Percentiles rank a stretch among this genome's conserved stretches.
Evolutionary conservation across 2,797 vertebrate genomes (phyloP).

Genomic region (Periparus ater): DNA sequence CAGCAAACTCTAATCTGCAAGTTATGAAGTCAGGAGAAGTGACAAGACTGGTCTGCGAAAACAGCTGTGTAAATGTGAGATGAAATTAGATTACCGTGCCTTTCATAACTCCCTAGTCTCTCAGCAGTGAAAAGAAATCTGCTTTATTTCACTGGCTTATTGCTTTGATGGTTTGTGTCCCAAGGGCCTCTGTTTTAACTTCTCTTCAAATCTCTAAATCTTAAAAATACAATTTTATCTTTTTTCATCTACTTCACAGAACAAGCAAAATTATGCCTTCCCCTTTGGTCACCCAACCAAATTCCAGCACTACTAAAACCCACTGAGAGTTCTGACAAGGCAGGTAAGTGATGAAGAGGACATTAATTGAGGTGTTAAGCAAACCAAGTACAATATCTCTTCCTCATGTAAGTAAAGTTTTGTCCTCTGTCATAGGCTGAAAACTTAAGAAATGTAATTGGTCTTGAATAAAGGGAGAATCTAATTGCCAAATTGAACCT

Average conservation of each 20-base stretch:
- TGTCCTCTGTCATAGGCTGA: background rate
- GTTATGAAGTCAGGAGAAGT: background rate
- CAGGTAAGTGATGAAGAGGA: background rate
- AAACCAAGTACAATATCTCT: background rate
- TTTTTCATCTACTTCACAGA: conserved; percentile 21
- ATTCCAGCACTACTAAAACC: background rate
- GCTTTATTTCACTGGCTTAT: conserved; percentile 2
- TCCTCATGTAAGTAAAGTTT: background rate
- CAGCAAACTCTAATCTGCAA: background rate
- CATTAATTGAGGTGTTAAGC: background rate
- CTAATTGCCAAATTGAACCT: background rate
- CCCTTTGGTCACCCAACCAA: background rate
- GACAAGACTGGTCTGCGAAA: background rate
- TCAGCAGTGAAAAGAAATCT: background rate
- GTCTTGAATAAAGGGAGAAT: conserved; percentile 7
- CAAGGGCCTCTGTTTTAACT: background rate
- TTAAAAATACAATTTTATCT: conserved; percentile 14
- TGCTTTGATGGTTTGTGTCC: conserved; percentile 10
- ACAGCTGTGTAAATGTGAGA: background rate
- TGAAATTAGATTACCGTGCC: background rate
- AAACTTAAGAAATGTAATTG: background rate
- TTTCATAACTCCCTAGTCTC: background rate
- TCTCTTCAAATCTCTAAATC: conserved; percentile 17
- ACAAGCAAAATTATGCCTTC: conserved; percentile 2
- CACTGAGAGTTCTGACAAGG: conserved; percentile 1